Conservation (phyloP, 2,797 vertebrate species). For the Clarias platycephalus region DNA sequence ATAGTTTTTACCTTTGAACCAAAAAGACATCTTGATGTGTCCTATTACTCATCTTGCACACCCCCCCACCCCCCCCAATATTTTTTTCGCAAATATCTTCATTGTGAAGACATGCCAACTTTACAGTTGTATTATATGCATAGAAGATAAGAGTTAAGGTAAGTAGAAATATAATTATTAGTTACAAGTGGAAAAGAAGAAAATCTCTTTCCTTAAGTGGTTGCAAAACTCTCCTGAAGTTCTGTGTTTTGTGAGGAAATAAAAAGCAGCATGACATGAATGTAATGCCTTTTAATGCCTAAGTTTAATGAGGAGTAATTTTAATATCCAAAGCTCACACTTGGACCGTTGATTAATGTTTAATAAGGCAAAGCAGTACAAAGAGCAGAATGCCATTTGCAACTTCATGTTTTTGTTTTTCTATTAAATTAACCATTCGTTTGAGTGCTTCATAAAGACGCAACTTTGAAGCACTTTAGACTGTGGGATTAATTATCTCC, state of each 20-base stretch:
- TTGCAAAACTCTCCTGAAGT: slow-evolving; percentile 24
- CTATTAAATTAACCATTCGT: slow-evolving; percentile 74
- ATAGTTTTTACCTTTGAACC: too few species aligned
- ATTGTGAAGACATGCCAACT: too few species aligned
- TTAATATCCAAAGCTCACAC: slow-evolving; percentile 63
- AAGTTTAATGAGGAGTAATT: slow-evolving; percentile 58
- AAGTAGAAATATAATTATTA: not conserved
- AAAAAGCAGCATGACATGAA: slow-evolving; percentile 62
- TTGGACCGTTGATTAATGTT: slow-evolving; percentile 70
- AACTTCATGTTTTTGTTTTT: slow-evolving; percentile 65
- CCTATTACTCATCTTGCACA: too few species aligned
- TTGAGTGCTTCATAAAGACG: slow-evolving; percentile 66
- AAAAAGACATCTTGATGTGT: too few species aligned
- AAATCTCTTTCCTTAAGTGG: not conserved
- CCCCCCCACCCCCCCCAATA: too few species aligned
- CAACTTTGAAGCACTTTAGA: slow-evolving; percentile 64
- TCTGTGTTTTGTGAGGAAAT: slow-evolving; percentile 38
- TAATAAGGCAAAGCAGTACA: slow-evolving; percentile 64
- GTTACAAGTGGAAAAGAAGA: not conserved
- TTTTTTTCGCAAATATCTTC: too few species aligned
- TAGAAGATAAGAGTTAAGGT: not conserved
- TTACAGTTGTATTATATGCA: too few species aligned
- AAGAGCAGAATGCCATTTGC: slow-evolving; percentile 65
- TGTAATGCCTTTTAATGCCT: slow-evolving; percentile 48
- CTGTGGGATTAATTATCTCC: slow-evolving; percentile 68